Evolutionary conservation across 2,113 vertebrate genomes (phyloP), one percentile per base, ranked within the genome.

Genomic region (Barnardius zonarius): DNA sequence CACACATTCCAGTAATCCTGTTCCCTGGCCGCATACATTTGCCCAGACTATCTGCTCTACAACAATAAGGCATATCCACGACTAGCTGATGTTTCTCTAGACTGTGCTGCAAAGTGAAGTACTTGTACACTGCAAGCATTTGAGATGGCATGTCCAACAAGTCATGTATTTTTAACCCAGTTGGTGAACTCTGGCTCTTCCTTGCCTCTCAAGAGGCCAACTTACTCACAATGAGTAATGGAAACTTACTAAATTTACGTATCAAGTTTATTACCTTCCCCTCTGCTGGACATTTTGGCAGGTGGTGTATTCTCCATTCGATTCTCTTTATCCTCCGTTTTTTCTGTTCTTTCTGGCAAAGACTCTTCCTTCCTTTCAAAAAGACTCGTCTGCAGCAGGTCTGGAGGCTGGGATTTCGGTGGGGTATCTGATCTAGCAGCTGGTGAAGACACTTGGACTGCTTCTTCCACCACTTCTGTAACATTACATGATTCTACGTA

Each of bases 391-490:
- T 97, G 95, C 33, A 96, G 84, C 0, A 88, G 88, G 90, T 98
- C 98, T 78, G 98, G 97, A 92, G 95, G 91, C 62, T 97, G 97
- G 23, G 96, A 96, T 48, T 98, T 98, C 0, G 98, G 95, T 79
- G 98, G 97, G 61, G 97, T 97, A 70, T 96, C 96, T 72, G 97
- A 97, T 85, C 96, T 97, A 57, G 92, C 93, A 81, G 95, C 96
- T 5, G 97, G 97, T 17, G 97, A 96, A 25, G 97, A 96, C 19
- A 90, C 86, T 37, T 97, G 96, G 24, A 91, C 91, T 62, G 93
- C 73, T 94, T 98, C 98, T 90, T 98, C 98, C 91, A 59, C 95
- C 54, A 96, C 59, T 98, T 98, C 98, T 98, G 96, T 79, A 98
- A 98, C 33, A 96, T 22, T 44, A 92, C 93, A 91, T 6, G 64